Conservation (phyloP, 2,113 vertebrate species). For the Nesogale talazaci region DNA sequence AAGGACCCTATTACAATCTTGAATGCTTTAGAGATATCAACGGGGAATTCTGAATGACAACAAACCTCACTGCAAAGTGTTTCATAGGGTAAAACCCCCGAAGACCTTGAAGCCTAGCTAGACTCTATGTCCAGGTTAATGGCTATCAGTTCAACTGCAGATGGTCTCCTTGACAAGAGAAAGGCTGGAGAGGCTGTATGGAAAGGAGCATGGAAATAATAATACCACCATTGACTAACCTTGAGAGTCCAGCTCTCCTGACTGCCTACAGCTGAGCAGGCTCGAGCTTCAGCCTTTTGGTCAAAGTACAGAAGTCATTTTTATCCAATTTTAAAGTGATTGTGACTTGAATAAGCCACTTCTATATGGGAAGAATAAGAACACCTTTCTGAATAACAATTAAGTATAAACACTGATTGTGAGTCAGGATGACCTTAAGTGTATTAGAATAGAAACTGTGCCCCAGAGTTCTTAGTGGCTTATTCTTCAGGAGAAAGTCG, state of each 20-base stretch:
- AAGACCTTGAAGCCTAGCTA: background rate
- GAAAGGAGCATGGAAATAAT: background rate
- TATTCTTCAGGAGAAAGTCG: background rate
- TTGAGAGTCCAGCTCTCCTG: background rate
- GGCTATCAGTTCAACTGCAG: background rate
- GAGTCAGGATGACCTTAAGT: background rate
- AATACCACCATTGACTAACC: background rate
- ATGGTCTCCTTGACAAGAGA: background rate
- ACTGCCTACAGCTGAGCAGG: too few species aligned
- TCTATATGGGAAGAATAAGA: background rate
- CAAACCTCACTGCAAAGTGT: background rate
- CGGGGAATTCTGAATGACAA: background rate
- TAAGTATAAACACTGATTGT: background rate
- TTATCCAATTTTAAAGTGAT: background rate
- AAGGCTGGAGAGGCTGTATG: background rate
- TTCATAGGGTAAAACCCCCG: background rate
- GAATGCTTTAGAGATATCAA: background rate
- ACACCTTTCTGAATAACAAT: background rate
- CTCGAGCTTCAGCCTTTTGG: background rate
- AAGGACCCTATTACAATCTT: background rate
- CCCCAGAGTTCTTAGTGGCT: background rate
- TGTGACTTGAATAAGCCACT: background rate
- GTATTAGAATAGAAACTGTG: background rate
- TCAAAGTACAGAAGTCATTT: background rate
- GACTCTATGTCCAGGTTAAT: background rate